A percentile compares a stretch with the other conserved stretches of the same genome.
These are phyloP conservation scores for Nicator chloris DNA, from an alignment of 2,113 vertebrate genomes.

Conservation along the genomic window DNA sequence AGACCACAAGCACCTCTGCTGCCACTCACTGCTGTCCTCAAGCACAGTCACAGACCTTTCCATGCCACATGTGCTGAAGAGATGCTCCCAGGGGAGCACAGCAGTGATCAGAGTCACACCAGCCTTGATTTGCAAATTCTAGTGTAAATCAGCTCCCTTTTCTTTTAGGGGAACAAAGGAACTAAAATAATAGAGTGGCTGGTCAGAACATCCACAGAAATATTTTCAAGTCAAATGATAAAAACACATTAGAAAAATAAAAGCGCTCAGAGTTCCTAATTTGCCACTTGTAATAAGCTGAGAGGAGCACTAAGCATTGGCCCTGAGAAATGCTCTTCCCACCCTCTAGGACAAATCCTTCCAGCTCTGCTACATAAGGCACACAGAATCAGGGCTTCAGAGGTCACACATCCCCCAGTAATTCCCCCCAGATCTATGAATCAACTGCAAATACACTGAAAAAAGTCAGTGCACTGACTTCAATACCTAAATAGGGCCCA, in stretches of 20 bases:
- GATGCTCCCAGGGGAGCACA: neutral
- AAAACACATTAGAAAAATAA: neutral
- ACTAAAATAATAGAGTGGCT: neutral
- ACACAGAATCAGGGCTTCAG: neutral
- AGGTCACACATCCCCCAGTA: neutral
- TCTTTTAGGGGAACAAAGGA: neutral
- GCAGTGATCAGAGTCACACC: neutral
- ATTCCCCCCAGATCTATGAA: neutral
- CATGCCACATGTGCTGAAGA: neutral
- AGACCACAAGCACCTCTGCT: neutral
- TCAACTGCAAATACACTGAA: neutral
- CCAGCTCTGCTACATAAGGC: neutral
- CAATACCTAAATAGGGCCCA: conserved; percentile 25
- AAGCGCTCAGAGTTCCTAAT: neutral
- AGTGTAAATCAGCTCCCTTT: neutral
- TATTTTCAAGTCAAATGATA: neutral
- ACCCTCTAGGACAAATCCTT: neutral
- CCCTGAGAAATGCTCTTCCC: neutral
- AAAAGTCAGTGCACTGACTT: neutral
- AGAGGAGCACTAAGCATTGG: neutral
- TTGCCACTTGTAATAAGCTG: neutral
- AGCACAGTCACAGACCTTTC: neutral
- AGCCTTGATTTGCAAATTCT: neutral
- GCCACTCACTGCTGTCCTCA: neutral
- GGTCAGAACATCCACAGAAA: neutral